Evolutionary conservation across 2,797 vertebrate genomes (phyloP).

Genomic region (Hemitrygon akajei): DNA sequence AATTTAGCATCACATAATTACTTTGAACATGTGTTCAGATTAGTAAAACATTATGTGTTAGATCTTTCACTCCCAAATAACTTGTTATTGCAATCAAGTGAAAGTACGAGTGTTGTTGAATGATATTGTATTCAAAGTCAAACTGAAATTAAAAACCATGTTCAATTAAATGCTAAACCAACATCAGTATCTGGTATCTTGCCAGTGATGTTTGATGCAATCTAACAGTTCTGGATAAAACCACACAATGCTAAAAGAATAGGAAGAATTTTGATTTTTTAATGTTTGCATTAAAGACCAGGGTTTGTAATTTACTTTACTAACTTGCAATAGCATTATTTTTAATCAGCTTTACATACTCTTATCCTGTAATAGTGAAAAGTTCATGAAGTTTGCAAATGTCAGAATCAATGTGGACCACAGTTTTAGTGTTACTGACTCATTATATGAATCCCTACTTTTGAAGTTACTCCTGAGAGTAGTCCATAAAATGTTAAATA

Average conservation of each 20-base stretch:
- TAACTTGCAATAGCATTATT: slow-evolving; percentile 47
- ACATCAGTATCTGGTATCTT: slow-evolving; percentile 46
- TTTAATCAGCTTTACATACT: slow-evolving; percentile 29
- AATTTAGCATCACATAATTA: slow-evolving; percentile 2
- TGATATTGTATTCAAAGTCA: slow-evolving; percentile 1
- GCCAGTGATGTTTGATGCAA: slow-evolving; percentile 46
- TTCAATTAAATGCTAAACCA: slow-evolving; percentile 40
- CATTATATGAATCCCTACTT: neutral
- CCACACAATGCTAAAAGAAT: slow-evolving; percentile 47
- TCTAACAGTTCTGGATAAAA: slow-evolving; percentile 52
- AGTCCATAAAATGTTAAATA: slow-evolving; percentile 6
- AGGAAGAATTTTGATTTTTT: slow-evolving; percentile 42
- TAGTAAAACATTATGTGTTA: neutral
- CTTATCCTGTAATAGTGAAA: neutral
- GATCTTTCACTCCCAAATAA: slow-evolving; percentile 18
- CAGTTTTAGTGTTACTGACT: neutral
- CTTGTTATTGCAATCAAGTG: slow-evolving; percentile 26
- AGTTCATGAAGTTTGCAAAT: neutral
- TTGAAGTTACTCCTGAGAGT: neutral
- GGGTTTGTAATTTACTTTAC: slow-evolving; percentile 44
- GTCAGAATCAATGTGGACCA: slow-evolving; percentile 5
- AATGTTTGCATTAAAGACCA: slow-evolving; percentile 46
- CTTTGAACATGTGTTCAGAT: slow-evolving; percentile 10
- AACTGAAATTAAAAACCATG: slow-evolving; percentile 35
- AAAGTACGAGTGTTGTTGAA: neutral